Evolutionary conservation across 2,888 invertebrate genomes (phyloP).

Genomic region (Callyntrura sp.): DNA sequence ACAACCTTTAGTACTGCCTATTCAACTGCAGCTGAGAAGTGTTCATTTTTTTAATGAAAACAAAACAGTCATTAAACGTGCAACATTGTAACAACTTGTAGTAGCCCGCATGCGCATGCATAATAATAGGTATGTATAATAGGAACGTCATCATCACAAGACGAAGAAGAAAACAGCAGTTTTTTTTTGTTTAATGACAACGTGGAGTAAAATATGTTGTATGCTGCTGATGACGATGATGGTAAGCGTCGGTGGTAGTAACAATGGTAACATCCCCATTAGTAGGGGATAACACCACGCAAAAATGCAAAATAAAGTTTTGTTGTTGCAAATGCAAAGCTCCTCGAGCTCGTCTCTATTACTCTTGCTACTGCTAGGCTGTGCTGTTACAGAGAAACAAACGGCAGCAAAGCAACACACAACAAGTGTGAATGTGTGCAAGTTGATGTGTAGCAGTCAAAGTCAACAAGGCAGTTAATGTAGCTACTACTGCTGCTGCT

Average conservation of each 20-base stretch:
- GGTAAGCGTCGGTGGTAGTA: background rate
- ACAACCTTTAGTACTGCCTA: background rate
- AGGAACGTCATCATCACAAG: background rate
- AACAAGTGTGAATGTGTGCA: background rate
- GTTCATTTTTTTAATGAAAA: background rate
- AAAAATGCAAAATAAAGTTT: background rate
- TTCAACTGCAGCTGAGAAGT: background rate
- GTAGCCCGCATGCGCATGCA: background rate
- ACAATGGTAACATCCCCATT: background rate
- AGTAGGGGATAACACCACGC: background rate
- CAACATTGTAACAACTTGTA: background rate
- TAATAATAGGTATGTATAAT: background rate
- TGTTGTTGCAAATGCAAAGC: background rate
- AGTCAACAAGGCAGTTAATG: no score
- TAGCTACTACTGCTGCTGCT: background rate
- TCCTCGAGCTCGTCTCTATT: no score
- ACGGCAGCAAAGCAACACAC: background rate
- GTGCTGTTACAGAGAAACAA: no score
- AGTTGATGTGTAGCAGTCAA: background rate
- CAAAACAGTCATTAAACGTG: background rate
- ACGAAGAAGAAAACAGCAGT: background rate
- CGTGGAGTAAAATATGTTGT: background rate
- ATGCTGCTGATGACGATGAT: no score
- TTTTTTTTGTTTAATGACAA: conserved; percentile 2
- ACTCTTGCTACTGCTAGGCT: no score